Evolutionary conservation across 2,888 invertebrate species (phyloP).

Genomic region (Leucania comma): DNA sequence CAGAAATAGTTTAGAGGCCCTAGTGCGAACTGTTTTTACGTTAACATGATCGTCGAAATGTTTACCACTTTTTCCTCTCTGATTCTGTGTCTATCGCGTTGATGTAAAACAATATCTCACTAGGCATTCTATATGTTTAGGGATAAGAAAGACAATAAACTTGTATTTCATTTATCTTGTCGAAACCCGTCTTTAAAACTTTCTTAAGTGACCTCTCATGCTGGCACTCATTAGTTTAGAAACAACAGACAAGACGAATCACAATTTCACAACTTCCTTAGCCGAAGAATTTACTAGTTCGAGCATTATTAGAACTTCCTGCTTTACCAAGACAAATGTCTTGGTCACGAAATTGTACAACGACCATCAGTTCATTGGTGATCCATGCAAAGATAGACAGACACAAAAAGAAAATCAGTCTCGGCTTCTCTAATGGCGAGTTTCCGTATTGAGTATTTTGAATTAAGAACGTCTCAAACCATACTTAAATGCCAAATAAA

Average conservation of each 20-base stretch:
- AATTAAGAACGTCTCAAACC: too few relatives aligned
- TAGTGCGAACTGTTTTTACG: too few relatives aligned
- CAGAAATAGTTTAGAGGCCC: neutral
- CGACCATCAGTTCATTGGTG: neutral
- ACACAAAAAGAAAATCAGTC: too few relatives aligned
- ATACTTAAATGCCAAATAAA: too few relatives aligned
- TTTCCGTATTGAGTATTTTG: too few relatives aligned
- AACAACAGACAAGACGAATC: slow-evolving; percentile 27
- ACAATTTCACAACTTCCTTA: slow-evolving; percentile 32
- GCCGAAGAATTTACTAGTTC: too few relatives aligned
- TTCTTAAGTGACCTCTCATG: slow-evolving; percentile 11
- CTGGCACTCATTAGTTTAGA: slow-evolving; percentile 22
- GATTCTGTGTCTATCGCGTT: too few relatives aligned
- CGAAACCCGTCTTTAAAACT: slow-evolving; percentile 19
- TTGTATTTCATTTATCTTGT: slow-evolving; percentile 27
- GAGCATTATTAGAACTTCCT: slow-evolving; percentile 3
- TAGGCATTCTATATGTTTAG: neutral
- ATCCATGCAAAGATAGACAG: neutral
- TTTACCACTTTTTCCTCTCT: too few relatives aligned
- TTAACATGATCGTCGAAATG: too few relatives aligned
- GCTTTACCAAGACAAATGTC: neutral
- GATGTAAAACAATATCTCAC: too few relatives aligned
- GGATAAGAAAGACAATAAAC: neutral
- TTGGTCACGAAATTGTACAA: too few relatives aligned
- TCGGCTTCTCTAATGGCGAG: neutral